Base-by-base conservation (phyloP, 2,888 invertebrate species). In the Lacanobia oleracea region DNA sequence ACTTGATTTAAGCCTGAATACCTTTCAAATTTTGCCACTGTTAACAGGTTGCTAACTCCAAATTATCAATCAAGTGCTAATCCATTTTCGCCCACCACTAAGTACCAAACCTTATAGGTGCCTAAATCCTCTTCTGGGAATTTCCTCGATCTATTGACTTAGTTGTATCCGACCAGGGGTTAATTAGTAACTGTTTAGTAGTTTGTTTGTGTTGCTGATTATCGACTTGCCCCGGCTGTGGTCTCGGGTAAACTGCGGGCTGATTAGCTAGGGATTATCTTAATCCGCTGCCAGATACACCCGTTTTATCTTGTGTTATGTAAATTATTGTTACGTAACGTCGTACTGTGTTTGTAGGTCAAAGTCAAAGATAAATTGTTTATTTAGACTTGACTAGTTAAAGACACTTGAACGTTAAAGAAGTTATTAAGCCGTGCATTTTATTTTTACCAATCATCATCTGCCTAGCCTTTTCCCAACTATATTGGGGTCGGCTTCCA, bases 171-270 rank as follows among this genome's bases (percentile, higher is more conserved):
- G 40, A 10, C 27, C 9, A 53, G 40, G 27, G 53, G 21, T 73
- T 62, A 73, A 79, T 73, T 79, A 78, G 74, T 48, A 54, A 50
- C 48, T 65, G 21, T 76, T 79, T 75, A 40, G 40, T 62, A 21
- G 79, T 79, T 77, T 67, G 67, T 75, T 67, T 77, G 76, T 77
- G 16, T 75, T 56, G 16, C 23, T 50, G 68, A 67, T 81, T 75
- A 81, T 77, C 40, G 56, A 62, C 23, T 67, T 23, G 40, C 4
- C 33, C 45, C 51, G 10, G 45, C 51, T 65, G 60, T 48, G 60
- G 45, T 51, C 63, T 33, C 61, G n/a, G 21, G 37, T 57, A 50
- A 43, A 54, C 66, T 37, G 33, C 9, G 60, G 27, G 18, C 21
- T 68, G 66, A 79, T 76, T 54, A 65, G 12, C 56, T 23, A 18